Percentiles rank a stretch among this genome's conserved stretches.
Conservation (phyloP, 2,888 invertebrate genomes). For the Aethes cnicana region DNA sequence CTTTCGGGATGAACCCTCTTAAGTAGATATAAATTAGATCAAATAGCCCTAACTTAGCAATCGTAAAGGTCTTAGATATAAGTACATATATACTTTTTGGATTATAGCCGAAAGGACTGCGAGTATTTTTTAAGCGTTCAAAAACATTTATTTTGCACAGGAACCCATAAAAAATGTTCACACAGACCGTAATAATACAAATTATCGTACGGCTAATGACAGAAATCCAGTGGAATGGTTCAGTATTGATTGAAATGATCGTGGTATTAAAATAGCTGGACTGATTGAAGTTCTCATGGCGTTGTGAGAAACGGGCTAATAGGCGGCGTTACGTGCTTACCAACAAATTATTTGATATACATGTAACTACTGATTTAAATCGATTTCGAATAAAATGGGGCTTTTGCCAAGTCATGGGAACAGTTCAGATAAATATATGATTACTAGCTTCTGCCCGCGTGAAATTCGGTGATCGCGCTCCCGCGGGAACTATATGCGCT, state of each 20-base stretch:
- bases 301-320: constrained; percentile 59
- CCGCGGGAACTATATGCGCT: too few species aligned
- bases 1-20: too few species aligned
- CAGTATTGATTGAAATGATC: constrained; percentile 59
- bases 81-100: too few species aligned
- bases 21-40: too few species aligned
- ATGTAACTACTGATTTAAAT: constrained; percentile 8
- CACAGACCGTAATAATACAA: constrained; percentile 38
- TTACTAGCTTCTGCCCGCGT: too few species aligned
- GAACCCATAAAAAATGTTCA: constrained; percentile 16
- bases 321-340: constrained; percentile 34
- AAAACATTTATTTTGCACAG: neutral
- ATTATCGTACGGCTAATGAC: constrained; percentile 44
- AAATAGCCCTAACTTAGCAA: too few species aligned
- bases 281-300: constrained; percentile 72
- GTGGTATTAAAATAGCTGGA: constrained; percentile 64
- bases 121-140: too few species aligned
- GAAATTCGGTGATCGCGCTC: too few species aligned
- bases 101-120: too few species aligned
- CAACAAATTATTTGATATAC: constrained; percentile 15
- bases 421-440: too few species aligned
- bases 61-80: too few species aligned
- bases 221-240: constrained; percentile 49
- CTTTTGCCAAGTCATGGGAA: neutral
- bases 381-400: neutral